Evolutionary conservation across 1,140 invertebrate species (phyloP).

Genomic region (Formica selysi): DNA sequence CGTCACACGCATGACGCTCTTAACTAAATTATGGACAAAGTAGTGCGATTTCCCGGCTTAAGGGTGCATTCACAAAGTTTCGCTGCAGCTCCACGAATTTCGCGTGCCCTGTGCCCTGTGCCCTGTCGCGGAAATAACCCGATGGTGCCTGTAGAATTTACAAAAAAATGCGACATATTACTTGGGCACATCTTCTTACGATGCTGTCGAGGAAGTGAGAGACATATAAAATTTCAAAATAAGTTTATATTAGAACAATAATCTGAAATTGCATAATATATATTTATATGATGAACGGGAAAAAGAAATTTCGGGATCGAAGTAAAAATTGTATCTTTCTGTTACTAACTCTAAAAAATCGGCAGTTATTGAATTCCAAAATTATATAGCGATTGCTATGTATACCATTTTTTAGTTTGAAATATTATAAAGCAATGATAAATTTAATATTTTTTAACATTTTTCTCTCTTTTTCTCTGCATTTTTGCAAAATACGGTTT

Average conservation of each 20-base stretch:
- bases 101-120: neutral
- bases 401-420: neutral
- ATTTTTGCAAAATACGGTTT: neutral
- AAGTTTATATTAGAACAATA: no score
- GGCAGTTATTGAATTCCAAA: neutral
- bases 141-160: neutral
- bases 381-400: neutral
- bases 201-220: neutral
- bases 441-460: neutral
- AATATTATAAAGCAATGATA: neutral
- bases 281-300: neutral
- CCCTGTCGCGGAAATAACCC: neutral
- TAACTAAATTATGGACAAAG: slow-evolving; percentile 87
- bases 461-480: neutral
- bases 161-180: slow-evolving; percentile 6
- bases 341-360: neutral
- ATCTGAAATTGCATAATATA: neutral
- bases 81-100: slow-evolving; percentile 57
- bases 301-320: neutral
- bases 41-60: slow-evolving; percentile 81
- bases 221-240: no score
- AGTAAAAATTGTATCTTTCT: neutral
- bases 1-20: slow-evolving; percentile 86
- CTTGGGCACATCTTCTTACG: neutral
- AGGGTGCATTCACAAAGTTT: slow-evolving; percentile 77